These are phyloP conservation scores for Villa cingulata DNA, from an alignment of 2,888 invertebrate species.

Conservation along the genomic window DNA sequence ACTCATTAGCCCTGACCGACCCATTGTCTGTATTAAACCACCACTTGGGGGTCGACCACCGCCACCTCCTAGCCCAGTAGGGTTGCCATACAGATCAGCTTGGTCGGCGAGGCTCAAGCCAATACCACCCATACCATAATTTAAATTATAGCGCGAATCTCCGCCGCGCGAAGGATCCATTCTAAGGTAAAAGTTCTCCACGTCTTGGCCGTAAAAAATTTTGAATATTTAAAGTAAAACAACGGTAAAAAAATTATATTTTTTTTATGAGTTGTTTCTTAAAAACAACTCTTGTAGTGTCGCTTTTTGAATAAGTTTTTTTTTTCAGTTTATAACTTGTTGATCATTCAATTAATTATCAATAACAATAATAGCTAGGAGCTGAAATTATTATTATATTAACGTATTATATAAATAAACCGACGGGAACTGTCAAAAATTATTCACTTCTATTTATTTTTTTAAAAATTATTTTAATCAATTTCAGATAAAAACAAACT, in stretches of 20 bases:
- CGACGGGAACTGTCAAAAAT: neutral
- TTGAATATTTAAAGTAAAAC: neutral
- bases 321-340: too few relatives aligned
- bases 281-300: too few relatives aligned
- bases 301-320: too few relatives aligned
- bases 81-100: conserved; percentile 62
- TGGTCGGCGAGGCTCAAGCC: conserved; percentile 67
- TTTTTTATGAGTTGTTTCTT: too few relatives aligned
- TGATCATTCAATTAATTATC: too few relatives aligned
- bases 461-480: too few relatives aligned
- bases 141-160: conserved; percentile 80
- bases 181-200: conserved; percentile 35
- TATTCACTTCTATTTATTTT: too few relatives aligned
- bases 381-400: too few relatives aligned
- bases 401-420: too few relatives aligned
- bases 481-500: too few relatives aligned
- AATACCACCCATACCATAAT: conserved; percentile 66
- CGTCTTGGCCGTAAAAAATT: conserved; percentile 22
- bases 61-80: conserved; percentile 26
- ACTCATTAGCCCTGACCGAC: conserved; percentile 22
- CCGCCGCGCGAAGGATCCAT: conserved; percentile 85
- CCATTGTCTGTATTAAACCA: conserved; percentile 37
- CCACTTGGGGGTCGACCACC: conserved; percentile 46
- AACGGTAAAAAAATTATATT: too few relatives aligned
- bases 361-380: too few relatives aligned